These are phyloP conservation scores for Danionella dracula DNA, from an alignment of 2,797 vertebrate species.

Conservation along the genomic window DNA sequence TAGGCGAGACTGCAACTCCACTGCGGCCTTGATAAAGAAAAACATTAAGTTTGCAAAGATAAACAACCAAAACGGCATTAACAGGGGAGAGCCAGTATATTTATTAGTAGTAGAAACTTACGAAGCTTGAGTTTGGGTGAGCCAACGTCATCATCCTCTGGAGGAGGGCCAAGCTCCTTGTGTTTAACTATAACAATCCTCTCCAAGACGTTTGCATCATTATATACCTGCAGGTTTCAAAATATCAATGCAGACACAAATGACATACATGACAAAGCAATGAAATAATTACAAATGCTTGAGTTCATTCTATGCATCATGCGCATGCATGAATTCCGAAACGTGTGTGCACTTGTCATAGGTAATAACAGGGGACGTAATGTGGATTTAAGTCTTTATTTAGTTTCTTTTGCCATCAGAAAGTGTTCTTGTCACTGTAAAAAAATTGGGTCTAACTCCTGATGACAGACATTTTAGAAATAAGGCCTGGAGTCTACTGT, in stretches of 20 bases:
- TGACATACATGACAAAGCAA: too few relatives aligned
- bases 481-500: too few relatives aligned
- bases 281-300: too few relatives aligned
- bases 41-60: background rate
- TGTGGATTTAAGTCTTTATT: too few relatives aligned
- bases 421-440: too few relatives aligned
- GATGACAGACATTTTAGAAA: too few relatives aligned
- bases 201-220: constrained; percentile 92
- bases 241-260: background rate
- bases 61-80: background rate
- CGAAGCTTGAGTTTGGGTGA: constrained; percentile 96
- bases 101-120: constrained; percentile 57
- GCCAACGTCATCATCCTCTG: constrained; percentile 88
- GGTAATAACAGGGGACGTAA: too few relatives aligned
- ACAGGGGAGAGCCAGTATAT: background rate
- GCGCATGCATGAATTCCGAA: too few relatives aligned
- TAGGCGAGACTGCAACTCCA: constrained; percentile 88
- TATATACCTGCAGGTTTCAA: constrained; percentile 81
- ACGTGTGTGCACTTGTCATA: too few relatives aligned
- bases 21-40: constrained; percentile 71
- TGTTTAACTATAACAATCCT: constrained; percentile 93
- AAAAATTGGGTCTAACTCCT: too few relatives aligned
- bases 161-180: constrained; percentile 87
- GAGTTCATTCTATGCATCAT: too few relatives aligned
- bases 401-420: too few relatives aligned